Evolutionary conservation across 2,888 invertebrate species (phyloP), one percentile per base, ranked within the genome.

Genomic region (Patella caerulea): DNA sequence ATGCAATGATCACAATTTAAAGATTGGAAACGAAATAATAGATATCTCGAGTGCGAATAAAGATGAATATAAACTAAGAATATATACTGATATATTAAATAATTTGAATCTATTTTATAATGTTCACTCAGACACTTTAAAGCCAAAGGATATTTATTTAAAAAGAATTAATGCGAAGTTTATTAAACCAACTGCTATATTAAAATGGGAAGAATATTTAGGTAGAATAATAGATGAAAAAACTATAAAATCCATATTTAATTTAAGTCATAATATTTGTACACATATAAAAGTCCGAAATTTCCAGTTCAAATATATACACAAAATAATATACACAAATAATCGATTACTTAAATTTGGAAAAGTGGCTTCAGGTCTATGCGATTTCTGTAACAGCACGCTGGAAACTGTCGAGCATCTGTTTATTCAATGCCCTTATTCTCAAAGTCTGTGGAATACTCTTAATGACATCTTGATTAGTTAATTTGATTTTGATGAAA

Each of bases 241-340:
- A 11, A 24, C n/a, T n/a, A 65, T 65, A 19, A 65, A n/a, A 65
- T n/a, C n/a, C 9, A 24, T n/a, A n/a, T 65, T 65, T 65, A 12
- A 65, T 19, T 9, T 5, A 19, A 19, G n/a, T 19, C n/a, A 65
- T n/a, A 11, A 19, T 14, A 59, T 59, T 19, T n/a, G n/a, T 65
- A 65, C 24, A 65, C 19, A 65, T 65, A 2, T 24, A 19, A 65
- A n/a, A 65, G 11, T 65, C n/a, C n/a, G 24, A 65, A 59, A 59
- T 59, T 59, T 59, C 14, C 59, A 59, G 19, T 59, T n/a, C 17
- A 65, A 65, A n/a, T n/a, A 65, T 65, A n/a, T 65, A 19, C 65
- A 65, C 24, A 65, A 5, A n/a, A 0, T n/a, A n/a, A 65, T n/a
- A n/a, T n/a, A 65, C 19, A 59, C 59, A n/a, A 59, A 59, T 59